Base-by-base conservation (phyloP, 1,140 invertebrate species). In the Drosophila pseudoobscura region DNA sequence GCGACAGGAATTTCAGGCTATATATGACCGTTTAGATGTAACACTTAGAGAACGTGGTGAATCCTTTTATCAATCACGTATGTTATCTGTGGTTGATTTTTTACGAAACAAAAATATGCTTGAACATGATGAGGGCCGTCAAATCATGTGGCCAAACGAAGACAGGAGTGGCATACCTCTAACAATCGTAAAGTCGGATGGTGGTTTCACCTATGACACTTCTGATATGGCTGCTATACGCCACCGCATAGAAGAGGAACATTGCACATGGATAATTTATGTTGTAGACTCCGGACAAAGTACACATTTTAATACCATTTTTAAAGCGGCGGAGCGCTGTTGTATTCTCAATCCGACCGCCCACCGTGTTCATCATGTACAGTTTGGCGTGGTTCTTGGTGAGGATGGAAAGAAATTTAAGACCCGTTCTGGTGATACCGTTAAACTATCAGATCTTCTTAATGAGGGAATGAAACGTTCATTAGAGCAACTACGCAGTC, bases 321-420 rank as follows among this genome's bases (percentile, higher is more conserved):
- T 94, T 62, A 94, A 92, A 31, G 97, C 96, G 85, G 96, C 95
- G 0, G 92, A 94, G 77, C 92, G 94, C 29, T 94, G 94, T 49
- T 96, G 95, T 9, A 96, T 96, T 91, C 92, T 96, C 15, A 93
- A 95, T 83, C 93, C 93, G 0, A 90, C 92, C 17, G 92, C 93
- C 54, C 93, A 94, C 71, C 93, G 96, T 51, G 92, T 98, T 1
- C 97, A 99, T 91, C 97, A 99, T 93, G 97, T 99, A 31, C 95
- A 95, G 13, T 99, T 99, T 92, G 99, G 99, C 20, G 96, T 99
- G 7, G 99, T 99, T 0, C 92, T 99, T 0, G 99, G 99, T 15
- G 98, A 99, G 92, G 98, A 99, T 93, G 98, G 97, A 91, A 99
- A 99, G 91, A 99, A 99, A 92, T 99, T 99, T 89, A 99, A 99